Conservation (phyloP, 1,140 invertebrate species). For the Planococcus citri region DNA sequence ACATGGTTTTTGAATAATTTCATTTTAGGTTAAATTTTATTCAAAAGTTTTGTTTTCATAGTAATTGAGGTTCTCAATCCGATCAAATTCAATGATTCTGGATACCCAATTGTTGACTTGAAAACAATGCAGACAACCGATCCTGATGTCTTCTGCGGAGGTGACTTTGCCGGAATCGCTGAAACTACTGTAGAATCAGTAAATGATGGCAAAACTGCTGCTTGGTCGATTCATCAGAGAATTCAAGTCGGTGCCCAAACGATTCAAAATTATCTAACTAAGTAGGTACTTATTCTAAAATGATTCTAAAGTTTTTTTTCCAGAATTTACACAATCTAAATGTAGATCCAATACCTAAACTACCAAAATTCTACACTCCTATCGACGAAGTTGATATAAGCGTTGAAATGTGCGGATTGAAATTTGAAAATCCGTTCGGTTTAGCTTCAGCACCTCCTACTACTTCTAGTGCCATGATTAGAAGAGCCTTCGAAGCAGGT, state of each 20-base stretch:
- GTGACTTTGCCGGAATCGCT: constrained; percentile 83
- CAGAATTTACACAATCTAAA: neutral
- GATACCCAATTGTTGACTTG: constrained; percentile 61
- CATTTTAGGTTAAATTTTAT: too few relatives aligned
- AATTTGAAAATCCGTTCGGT: constrained; percentile 94
- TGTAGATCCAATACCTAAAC: constrained; percentile 44
- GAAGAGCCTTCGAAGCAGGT: constrained; percentile 84
- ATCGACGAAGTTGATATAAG: constrained; percentile 90
- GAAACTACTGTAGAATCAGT: constrained; percentile 97
- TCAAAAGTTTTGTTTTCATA: constrained; percentile 34
- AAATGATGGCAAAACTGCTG: constrained; percentile 95
- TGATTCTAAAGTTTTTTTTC: neutral
- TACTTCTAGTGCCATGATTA: constrained; percentile 87
- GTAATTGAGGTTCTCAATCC: constrained; percentile 68
- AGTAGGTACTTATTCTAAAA: neutral
- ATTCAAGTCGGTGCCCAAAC: constrained; percentile 52
- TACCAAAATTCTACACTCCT: constrained; percentile 85
- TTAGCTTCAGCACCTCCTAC: constrained; percentile 93
- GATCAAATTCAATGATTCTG: constrained; percentile 61
- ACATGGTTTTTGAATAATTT: neutral
- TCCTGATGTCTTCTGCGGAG: constrained; percentile 74
- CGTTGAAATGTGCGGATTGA: constrained; percentile 80
- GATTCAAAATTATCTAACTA: neutral
- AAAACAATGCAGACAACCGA: constrained; percentile 65
- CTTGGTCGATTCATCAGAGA: constrained; percentile 90